Conservation (phyloP, 2,888 invertebrate genomes). For the Atrina japonica region DNA sequence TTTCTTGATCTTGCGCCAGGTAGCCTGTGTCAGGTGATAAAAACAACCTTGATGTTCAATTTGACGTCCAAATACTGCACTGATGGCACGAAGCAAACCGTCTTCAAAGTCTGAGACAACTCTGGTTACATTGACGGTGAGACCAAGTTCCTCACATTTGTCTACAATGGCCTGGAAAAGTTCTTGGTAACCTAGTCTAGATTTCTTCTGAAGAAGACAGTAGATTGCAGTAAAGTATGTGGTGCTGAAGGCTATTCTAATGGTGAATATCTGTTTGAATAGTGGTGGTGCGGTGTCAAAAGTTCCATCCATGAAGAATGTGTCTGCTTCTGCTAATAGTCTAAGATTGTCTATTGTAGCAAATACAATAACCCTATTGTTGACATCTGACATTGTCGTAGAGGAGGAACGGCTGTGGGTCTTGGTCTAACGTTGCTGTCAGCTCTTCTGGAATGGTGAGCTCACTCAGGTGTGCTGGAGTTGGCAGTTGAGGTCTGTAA, state of each 20-base stretch:
- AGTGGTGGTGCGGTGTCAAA: conserved; percentile 18
- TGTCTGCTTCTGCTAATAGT: no score
- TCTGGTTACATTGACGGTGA: background rate
- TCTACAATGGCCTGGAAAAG: conserved; percentile 4
- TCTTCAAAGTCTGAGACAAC: conserved; percentile 9
- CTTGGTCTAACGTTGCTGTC: no score
- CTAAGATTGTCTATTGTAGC: no score
- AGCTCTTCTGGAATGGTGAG: no score
- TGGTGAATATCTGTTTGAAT: background rate
- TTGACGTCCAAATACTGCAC: background rate
- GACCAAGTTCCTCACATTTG: background rate
- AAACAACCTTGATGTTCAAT: no score
- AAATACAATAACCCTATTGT: no score
- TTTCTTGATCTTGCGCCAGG: no score
- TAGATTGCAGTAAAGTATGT: conserved; percentile 4
- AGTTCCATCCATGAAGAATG: no score
- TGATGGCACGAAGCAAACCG: background rate
- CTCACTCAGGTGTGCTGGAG: no score
- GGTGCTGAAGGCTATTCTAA: background rate
- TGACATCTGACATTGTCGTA: conserved; percentile 7
- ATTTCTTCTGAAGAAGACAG: conserved; percentile 7
- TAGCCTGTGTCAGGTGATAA: conserved; percentile 7
- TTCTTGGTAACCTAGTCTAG: background rate
- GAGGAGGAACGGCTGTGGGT: conserved; percentile 7
- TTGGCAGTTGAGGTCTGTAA: no score